Conservation (phyloP, 64 coral and sea anemone genomes). For the Trachythela sp. region DNA sequence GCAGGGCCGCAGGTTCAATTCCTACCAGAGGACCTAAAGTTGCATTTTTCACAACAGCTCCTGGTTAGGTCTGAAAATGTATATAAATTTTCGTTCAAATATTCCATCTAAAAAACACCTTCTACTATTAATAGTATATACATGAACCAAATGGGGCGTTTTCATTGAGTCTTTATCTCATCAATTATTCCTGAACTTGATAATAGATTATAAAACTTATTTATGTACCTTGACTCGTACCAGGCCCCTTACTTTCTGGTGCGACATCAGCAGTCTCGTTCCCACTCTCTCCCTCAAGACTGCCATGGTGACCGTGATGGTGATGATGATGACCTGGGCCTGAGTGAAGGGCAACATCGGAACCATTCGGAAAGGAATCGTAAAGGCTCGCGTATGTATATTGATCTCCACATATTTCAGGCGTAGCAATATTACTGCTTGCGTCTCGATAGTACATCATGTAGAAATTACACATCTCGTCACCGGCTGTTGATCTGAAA, state of each 20-base stretch:
- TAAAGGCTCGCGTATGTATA: neutral
- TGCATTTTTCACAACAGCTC: no score
- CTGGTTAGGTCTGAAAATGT: no score
- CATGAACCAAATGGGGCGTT: no score
- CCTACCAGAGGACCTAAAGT: no score
- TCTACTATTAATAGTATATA: no score
- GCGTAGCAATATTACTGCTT: neutral
- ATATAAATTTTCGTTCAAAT: no score
- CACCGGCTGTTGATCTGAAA: slow-evolving; percentile 25
- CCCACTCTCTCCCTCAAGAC: neutral
- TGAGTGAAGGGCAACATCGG: slow-evolving; percentile 1
- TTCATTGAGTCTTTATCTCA: no score
- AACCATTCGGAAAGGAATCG: slow-evolving; percentile 39
- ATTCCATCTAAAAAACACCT: no score
- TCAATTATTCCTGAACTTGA: no score
- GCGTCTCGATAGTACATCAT: slow-evolving; percentile 53
- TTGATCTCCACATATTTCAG: neutral
- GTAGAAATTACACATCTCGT: slow-evolving; percentile 73
- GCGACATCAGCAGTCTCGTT: neutral
- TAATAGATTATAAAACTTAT: neutral
- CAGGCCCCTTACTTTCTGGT: neutral
- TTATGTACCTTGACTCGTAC: neutral
- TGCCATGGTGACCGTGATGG: neutral
- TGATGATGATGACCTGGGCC: neutral
- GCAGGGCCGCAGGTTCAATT: no score